Conservation (phyloP, 2,113 vertebrate species). For the Lophochroa leadbeateri region DNA sequence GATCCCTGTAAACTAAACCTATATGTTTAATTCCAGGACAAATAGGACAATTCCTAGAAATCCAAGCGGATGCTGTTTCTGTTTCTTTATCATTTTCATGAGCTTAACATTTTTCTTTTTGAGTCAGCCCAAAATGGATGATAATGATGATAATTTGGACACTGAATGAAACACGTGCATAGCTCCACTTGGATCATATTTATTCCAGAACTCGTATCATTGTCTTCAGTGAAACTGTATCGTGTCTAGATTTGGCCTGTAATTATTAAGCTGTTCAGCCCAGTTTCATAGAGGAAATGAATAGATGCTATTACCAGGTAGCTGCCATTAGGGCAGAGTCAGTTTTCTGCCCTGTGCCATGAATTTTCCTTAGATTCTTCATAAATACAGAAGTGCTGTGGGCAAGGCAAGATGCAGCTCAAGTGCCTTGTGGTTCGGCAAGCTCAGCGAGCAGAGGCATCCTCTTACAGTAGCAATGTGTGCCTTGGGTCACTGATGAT, state of each 20-base stretch:
- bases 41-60: neutral
- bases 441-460: neutral
- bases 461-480: fast-evolving
- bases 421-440: fast-evolving
- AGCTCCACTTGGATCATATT: neutral
- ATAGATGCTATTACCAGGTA: neutral
- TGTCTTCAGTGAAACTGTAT: neutral
- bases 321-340: neutral
- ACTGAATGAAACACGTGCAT: neutral
- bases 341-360: neutral
- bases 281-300: neutral
- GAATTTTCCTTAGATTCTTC: neutral
- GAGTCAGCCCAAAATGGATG: neutral
- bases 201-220: neutral
- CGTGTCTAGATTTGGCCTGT: neutral
- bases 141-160: neutral
- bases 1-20: neutral
- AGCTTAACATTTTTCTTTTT: neutral
- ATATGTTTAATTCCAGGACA: neutral
- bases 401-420: neutral
- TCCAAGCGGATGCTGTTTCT: neutral
- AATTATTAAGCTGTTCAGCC: neutral
- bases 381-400: neutral
- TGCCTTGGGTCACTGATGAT: neutral
- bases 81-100: neutral